Percentiles rank a stretch among this genome's conserved stretches.
phyloP scores from a whole-genome alignment of 2,113 vertebrate species.

The Spilogale gracilis region DNA sequence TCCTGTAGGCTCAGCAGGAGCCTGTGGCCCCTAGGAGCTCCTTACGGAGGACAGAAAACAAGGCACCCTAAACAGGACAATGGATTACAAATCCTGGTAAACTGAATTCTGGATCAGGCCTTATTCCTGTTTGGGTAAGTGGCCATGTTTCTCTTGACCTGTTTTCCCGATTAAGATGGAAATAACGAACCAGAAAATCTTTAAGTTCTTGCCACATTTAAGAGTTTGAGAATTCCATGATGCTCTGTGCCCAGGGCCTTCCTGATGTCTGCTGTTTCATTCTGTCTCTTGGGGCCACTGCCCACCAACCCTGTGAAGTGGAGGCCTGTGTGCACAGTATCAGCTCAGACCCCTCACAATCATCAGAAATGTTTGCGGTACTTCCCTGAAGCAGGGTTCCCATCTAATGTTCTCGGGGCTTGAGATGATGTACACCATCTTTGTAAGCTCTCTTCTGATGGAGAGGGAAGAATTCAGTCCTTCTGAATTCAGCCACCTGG shows the following conservation, averaged over 20 bases:
- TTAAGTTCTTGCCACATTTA: background rate
- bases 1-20: background rate
- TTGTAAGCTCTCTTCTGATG: background rate
- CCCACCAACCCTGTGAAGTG: background rate
- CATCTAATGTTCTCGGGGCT: background rate
- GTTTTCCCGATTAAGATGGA: background rate
- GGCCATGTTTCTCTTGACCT: background rate
- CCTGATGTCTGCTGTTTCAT: background rate
- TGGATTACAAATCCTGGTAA: background rate
- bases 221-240: background rate
- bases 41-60: background rate
- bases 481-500: background rate
- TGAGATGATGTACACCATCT: background rate
- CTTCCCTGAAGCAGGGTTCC: background rate
- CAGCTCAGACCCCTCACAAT: background rate
- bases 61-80: background rate
- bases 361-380: background rate
- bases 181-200: background rate
- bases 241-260: background rate
- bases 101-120: background rate
- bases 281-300: background rate
- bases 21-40: background rate
- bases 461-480: background rate
- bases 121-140: background rate
- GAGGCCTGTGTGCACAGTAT: background rate